phyloP scores from a whole-genome alignment of 2,888 invertebrate genomes.

The Maniola hyperantus region DNA sequence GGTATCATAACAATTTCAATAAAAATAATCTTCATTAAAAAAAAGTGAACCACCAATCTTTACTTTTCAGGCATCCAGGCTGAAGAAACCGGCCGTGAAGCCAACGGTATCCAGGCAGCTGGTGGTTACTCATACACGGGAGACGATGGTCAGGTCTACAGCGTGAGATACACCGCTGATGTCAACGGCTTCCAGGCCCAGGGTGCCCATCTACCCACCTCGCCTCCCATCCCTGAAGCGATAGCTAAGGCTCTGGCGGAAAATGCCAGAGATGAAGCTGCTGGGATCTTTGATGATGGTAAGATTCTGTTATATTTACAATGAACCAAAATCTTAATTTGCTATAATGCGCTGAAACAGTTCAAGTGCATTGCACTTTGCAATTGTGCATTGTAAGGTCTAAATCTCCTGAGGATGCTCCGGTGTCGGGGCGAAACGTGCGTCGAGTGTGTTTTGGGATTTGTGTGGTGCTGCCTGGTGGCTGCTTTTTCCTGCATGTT shows the following conservation, averaged over 20 bases:
- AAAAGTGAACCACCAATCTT: too few species aligned
- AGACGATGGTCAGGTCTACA: conserved; percentile 82
- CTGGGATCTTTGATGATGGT: conserved; percentile 80
- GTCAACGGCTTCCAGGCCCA: conserved; percentile 77
- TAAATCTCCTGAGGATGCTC: too few species aligned
- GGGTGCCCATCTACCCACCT: conserved; percentile 82
- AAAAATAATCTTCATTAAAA: too few species aligned
- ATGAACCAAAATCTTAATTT: too few species aligned
- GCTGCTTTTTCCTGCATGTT: too few species aligned
- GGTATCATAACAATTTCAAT: too few species aligned
- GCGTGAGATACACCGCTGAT: conserved; percentile 74
- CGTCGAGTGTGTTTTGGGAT: too few species aligned
- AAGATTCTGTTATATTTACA: conserved; percentile 41
- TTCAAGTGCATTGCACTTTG: too few species aligned
- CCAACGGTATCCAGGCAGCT: conserved; percentile 75
- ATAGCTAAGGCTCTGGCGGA: conserved; percentile 77
- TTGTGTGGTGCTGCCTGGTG: too few species aligned
- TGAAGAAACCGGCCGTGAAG: conserved; percentile 67
- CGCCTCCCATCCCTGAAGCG: conserved; percentile 82
- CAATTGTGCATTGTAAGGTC: too few species aligned
- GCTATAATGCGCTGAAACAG: too few species aligned
- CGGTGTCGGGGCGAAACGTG: too few species aligned
- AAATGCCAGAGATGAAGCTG: conserved; percentile 80
- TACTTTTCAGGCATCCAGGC: conserved; percentile 66
- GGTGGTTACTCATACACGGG: conserved; percentile 84